These are phyloP conservation scores for Drosophila repletoides DNA, from an alignment of 1,140 invertebrate species.

Conservation along the genomic window DNA sequence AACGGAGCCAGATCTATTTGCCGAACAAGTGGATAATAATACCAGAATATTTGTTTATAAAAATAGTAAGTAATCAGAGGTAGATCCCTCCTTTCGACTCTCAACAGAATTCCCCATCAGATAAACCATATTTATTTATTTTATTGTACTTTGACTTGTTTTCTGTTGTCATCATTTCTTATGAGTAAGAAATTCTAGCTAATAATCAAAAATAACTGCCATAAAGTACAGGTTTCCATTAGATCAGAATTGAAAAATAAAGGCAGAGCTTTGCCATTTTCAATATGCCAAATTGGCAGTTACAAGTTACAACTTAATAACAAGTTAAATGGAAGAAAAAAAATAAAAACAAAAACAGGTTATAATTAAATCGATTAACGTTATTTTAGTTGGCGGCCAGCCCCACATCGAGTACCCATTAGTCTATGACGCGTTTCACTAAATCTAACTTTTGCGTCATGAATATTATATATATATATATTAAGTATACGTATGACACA, in stretches of 20 bases:
- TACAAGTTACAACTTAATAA: slow-evolving; percentile 10
- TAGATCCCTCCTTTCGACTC: too few relatives aligned
- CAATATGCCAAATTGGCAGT: not conserved
- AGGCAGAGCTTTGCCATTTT: not conserved
- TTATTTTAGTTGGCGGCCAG: not conserved
- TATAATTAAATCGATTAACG: not conserved
- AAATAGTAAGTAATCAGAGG: slow-evolving; percentile 68
- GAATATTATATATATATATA: too few relatives aligned
- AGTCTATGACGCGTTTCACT: slow-evolving; percentile 7
- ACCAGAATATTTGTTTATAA: slow-evolving; percentile 65
- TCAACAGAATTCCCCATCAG: too few relatives aligned
- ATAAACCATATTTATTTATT: too few relatives aligned
- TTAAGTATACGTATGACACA: slow-evolving; percentile 6
- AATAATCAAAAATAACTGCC: too few relatives aligned
- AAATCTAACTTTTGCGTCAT: slow-evolving; percentile 36
- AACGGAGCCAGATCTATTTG: slow-evolving; percentile 35
- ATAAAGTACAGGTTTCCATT: too few relatives aligned
- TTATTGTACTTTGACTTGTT: too few relatives aligned
- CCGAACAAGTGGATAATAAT: slow-evolving; percentile 46
- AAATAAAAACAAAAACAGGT: too few relatives aligned
- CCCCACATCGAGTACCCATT: not conserved
- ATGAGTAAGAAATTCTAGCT: not conserved
- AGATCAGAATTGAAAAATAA: not conserved
- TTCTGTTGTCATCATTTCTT: not conserved
- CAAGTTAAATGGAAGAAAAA: not conserved